phyloP scores from a whole-genome alignment of 2,888 invertebrate genomes.

The Phyllotreta striolata region DNA sequence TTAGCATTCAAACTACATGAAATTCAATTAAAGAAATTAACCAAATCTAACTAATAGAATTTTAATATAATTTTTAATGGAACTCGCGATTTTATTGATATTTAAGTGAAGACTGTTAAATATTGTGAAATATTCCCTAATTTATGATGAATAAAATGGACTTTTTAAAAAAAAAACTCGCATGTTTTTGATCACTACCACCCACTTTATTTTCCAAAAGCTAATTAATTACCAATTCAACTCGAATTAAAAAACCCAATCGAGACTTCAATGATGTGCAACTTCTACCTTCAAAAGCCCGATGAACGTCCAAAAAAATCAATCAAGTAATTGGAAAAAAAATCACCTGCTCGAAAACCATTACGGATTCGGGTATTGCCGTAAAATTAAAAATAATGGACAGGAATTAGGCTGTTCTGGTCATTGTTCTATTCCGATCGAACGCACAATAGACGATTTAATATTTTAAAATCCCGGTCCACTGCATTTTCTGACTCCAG shows the following conservation, averaged over 20 bases:
- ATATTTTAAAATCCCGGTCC: conserved; percentile 5
- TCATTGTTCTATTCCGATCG: conserved; percentile 32
- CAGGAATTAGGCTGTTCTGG: conserved; percentile 27
- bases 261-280: too few relatives aligned
- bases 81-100: conserved; percentile 44
- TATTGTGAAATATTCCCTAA: conserved; percentile 53
- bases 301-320: conserved; percentile 14
- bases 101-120: conserved; percentile 60
- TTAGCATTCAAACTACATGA: neutral
- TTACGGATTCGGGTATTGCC: conserved; percentile 29
- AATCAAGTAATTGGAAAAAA: conserved; percentile 23
- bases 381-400: conserved; percentile 41
- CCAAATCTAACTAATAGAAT: neutral
- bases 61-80: neutral
- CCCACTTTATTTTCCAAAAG: too few relatives aligned
- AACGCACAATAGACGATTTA: conserved; percentile 25
- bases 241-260: too few relatives aligned
- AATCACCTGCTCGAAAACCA: conserved; percentile 35
- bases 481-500: conserved; percentile 2
- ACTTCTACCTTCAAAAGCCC: conserved; percentile 18
- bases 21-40: too few relatives aligned
- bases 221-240: too few relatives aligned
- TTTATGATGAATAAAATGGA: conserved; percentile 47
- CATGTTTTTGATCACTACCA: too few relatives aligned
- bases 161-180: conserved; percentile 42